Evolutionary conservation across 2,113 vertebrate species (phyloP).

Genomic region (Tauraco erythrolophus): DNA sequence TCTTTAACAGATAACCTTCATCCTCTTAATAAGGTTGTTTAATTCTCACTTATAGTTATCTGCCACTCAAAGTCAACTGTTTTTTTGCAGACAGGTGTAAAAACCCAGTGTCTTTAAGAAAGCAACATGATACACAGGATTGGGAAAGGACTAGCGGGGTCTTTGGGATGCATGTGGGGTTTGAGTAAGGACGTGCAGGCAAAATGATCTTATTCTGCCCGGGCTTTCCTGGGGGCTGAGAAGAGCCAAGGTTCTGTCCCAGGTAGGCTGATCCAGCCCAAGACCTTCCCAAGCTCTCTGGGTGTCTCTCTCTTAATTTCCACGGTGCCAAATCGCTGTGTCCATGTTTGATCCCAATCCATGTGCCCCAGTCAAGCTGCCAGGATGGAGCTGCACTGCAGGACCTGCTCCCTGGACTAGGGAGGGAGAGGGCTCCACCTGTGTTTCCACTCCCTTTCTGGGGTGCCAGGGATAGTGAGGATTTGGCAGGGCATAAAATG

Average conservation of each 20-base stretch:
- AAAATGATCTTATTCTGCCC: not conserved
- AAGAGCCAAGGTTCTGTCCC: not conserved
- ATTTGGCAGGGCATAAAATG: not conserved
- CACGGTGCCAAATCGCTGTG: fast-evolving
- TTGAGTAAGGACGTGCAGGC: not conserved
- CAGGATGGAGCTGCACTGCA: not conserved
- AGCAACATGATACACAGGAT: fast-evolving
- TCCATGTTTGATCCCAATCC: fast-evolving
- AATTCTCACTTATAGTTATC: not conserved
- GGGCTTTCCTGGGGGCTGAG: not conserved
- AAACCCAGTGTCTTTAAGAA: not conserved
- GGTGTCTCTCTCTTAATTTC: not conserved
- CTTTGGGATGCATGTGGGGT: not conserved
- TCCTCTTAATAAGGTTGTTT: slow-evolving; percentile 15
- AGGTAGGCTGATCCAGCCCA: not conserved
- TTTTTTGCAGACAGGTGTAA: not conserved
- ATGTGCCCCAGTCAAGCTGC: fast-evolving
- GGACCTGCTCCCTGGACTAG: fast-evolving
- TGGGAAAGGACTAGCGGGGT: not conserved
- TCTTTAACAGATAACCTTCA: not conserved
- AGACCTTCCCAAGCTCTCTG: not conserved
- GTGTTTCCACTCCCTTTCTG: not conserved
- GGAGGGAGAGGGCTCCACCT: not conserved
- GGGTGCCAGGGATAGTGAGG: not conserved
- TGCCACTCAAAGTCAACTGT: not conserved